Percentiles rank a stretch among this genome's conserved stretches.
These are phyloP conservation scores for Mormyrus lacerda DNA, from an alignment of 2,113 vertebrate species.

Conservation along the genomic window DNA sequence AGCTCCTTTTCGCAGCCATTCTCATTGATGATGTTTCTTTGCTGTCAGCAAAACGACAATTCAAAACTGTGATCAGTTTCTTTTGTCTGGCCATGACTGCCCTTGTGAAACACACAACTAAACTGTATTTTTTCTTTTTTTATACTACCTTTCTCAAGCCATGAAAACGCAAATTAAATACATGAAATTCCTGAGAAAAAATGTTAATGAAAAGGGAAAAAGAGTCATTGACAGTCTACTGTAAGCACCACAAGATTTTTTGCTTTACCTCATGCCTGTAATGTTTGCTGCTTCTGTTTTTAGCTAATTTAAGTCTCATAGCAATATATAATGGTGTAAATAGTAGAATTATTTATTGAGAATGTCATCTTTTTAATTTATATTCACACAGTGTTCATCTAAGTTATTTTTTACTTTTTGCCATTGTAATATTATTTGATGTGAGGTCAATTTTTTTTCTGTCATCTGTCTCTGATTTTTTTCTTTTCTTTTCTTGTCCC, in stretches of 20 bases:
- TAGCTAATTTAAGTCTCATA: conserved; percentile 90
- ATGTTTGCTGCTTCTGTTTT: conserved; percentile 90
- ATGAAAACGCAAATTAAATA: conserved; percentile 62
- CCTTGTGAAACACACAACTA: conserved; percentile 55
- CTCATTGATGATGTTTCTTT: not conserved
- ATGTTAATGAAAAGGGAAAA: conserved; percentile 63
- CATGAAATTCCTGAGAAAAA: conserved; percentile 71
- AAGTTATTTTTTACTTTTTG: conserved; percentile 99
- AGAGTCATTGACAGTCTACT: conserved; percentile 80
- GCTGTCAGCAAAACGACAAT: conserved; percentile 37
- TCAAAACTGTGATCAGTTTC: conserved; percentile 64
- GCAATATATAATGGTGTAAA: conserved; percentile 97
- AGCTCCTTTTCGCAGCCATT: not conserved
- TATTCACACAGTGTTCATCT: conserved; percentile 94
- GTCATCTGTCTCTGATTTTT: conserved; percentile 16
- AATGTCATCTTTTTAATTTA: conserved; percentile 99
- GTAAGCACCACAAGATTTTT: conserved; percentile 76
- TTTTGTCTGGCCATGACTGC: conserved; percentile 57
- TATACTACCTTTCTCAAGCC: conserved; percentile 69
- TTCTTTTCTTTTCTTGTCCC: conserved; percentile 41
- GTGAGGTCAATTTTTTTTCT: conserved; percentile 33
- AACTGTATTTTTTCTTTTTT: conserved; percentile 68
- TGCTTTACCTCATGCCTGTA: conserved; percentile 96
- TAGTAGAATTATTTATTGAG: conserved; percentile 99
- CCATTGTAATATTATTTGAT: conserved; percentile 76